Percentiles rank a stretch among this genome's conserved stretches.
These are phyloP conservation scores for Caenorhabditis auriculariae DNA, from an alignment of 2,888 invertebrate genomes.

Conservation along the genomic window DNA sequence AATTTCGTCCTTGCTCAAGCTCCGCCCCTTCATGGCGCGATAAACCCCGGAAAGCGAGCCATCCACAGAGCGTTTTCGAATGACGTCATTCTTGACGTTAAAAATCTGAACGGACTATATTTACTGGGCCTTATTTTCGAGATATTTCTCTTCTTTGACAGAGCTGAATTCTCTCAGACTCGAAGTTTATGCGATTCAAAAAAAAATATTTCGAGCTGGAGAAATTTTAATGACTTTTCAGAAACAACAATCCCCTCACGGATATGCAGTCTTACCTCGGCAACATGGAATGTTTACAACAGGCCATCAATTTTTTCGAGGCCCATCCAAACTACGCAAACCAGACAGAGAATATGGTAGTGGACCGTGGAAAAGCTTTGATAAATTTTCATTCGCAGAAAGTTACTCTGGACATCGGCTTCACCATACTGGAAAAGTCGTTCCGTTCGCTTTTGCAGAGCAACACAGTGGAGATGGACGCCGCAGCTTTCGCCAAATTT, in stretches of 20 bases:
- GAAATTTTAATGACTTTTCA: too few species aligned
- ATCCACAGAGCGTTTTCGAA: too few species aligned
- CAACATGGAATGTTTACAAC: constrained; percentile 59
- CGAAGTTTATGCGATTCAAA: neutral
- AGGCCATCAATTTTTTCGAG: constrained; percentile 47
- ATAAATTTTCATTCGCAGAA: constrained; percentile 36
- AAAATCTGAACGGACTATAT: too few species aligned
- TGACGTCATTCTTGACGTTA: too few species aligned
- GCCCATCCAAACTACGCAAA: constrained; percentile 39
- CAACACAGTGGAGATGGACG: constrained; percentile 30
- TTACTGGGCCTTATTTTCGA: too few species aligned
- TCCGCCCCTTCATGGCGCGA: too few species aligned
- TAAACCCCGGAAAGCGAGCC: too few species aligned
- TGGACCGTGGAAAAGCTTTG: neutral
- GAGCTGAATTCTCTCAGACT: too few species aligned
- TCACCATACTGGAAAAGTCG: constrained; percentile 52
- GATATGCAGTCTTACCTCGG: constrained; percentile 49
- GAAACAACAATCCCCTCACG: constrained; percentile 32
- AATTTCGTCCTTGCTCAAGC: too few species aligned
- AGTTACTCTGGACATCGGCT: constrained; percentile 56
- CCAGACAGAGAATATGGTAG: constrained; percentile 46
- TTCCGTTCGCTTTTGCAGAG: constrained; percentile 48
- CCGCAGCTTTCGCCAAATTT: constrained; percentile 17
- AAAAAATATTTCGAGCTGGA: neutral
- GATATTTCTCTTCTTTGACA: too few species aligned